These are phyloP conservation scores for Tenualosa thibaudeaui DNA, from an alignment of 2,797 vertebrate species.

Conservation along the genomic window DNA sequence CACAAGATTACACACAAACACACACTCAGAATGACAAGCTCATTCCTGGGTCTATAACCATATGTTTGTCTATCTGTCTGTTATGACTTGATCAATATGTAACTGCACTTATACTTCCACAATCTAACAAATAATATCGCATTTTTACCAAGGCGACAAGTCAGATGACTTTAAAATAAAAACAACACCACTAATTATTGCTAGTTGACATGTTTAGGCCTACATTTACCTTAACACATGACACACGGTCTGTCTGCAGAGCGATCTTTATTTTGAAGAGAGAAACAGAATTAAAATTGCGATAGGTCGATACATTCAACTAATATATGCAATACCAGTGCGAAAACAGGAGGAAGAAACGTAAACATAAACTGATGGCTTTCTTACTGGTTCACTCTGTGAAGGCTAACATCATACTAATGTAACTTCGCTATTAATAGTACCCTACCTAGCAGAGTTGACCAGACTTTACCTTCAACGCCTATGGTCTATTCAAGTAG, in stretches of 20 bases:
- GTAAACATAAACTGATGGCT: too few species aligned
- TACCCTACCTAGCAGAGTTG: background rate
- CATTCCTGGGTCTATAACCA: background rate
- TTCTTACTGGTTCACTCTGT: too few species aligned
- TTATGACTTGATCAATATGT: background rate
- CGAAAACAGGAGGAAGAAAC: background rate
- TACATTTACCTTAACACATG: background rate
- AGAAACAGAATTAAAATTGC: too few species aligned
- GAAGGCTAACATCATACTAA: background rate
- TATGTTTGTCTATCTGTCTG: background rate
- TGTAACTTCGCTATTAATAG: background rate
- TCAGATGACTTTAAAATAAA: background rate
- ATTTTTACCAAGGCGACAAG: background rate
- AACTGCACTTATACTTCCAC: background rate
- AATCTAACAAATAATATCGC: background rate
- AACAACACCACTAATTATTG: background rate
- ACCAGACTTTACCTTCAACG: too few species aligned
- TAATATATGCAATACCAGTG: background rate
- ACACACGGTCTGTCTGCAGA: too few species aligned
- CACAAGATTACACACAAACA: background rate
- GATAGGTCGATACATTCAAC: too few species aligned
- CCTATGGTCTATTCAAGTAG: background rate
- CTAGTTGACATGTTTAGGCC: background rate
- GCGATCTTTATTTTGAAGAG: background rate
- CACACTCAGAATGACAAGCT: background rate